Evolutionary conservation across 1,140 invertebrate species (phyloP).

Genomic region (Cephus cinctus): DNA sequence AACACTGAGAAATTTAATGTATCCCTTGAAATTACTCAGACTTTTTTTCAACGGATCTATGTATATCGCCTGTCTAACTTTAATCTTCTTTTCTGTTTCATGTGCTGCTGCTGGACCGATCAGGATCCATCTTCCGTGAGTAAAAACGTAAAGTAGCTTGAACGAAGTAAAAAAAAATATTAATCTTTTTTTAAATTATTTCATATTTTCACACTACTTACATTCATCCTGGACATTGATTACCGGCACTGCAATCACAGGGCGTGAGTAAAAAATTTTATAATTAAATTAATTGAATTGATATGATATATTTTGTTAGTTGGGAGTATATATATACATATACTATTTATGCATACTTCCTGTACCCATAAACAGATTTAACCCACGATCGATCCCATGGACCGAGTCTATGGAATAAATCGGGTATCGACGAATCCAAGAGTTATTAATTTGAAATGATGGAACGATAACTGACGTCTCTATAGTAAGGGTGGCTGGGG

Average conservation of each 20-base stretch:
- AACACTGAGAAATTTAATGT: too few relatives aligned
- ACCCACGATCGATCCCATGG: too few relatives aligned
- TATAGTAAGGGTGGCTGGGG: constrained; percentile 49
- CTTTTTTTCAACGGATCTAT: too few relatives aligned
- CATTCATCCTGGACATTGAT: background rate
- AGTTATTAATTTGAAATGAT: constrained; percentile 36
- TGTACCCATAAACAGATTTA: background rate
- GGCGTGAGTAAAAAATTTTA: constrained; percentile 13
- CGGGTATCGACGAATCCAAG: too few relatives aligned
- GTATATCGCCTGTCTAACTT: too few relatives aligned
- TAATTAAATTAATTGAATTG: background rate
- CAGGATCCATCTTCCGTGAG: constrained; percentile 58
- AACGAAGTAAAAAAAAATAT: background rate
- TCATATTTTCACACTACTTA: background rate
- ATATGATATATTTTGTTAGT: background rate
- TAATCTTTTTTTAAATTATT: constrained; percentile 1
- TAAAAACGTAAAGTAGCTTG: constrained; percentile 22
- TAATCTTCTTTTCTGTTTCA: constrained; percentile 50
- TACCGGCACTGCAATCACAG: constrained; percentile 2
- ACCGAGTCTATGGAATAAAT: too few relatives aligned
- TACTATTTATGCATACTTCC: background rate
- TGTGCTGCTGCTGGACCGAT: constrained; percentile 22
- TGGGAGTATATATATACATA: background rate
- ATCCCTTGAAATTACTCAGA: too few relatives aligned
- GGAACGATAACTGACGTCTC: constrained; percentile 54